phyloP scores from a whole-genome alignment of 2,797 vertebrate species.

The Hafferia zeledoni region DNA sequence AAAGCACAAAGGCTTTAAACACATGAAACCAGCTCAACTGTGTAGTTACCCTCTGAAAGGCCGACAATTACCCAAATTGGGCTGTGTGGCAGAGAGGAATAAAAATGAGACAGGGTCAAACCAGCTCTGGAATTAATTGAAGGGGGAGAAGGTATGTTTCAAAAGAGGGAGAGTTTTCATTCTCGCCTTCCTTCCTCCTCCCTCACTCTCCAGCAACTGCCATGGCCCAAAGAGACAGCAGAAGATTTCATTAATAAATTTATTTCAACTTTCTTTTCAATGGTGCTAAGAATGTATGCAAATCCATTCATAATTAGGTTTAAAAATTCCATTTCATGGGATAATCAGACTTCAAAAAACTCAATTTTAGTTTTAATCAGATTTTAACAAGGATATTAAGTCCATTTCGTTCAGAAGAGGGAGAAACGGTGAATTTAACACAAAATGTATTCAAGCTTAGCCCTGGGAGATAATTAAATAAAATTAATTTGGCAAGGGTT shows the following conservation, averaged over 20 bases:
- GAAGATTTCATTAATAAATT: conserved; percentile 87
- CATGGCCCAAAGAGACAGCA: conserved; percentile 70
- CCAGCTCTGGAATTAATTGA: neutral
- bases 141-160: neutral
- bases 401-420: conserved; percentile 79
- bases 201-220: neutral
- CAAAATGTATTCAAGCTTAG: conserved; percentile 85
- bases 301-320: conserved; percentile 87
- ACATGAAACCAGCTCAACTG: neutral
- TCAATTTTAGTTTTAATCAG: conserved; percentile 87
- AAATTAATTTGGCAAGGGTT: conserved; percentile 85
- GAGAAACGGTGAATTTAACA: conserved; percentile 82
- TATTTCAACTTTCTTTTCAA: conserved; percentile 81
- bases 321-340: conserved; percentile 88
- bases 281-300: conserved; percentile 84
- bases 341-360: conserved; percentile 88
- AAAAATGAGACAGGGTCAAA: neutral
- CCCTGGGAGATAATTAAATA: conserved; percentile 86
- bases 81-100: neutral
- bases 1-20: conserved; percentile 23
- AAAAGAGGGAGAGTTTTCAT: neutral
- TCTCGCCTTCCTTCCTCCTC: neutral
- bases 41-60: conserved; percentile 1
- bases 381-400: conserved; percentile 87
- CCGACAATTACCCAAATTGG: conserved; percentile 17